phyloP scores from a whole-genome alignment of 2,113 vertebrate species.

The Rhinolophus sinicus region DNA sequence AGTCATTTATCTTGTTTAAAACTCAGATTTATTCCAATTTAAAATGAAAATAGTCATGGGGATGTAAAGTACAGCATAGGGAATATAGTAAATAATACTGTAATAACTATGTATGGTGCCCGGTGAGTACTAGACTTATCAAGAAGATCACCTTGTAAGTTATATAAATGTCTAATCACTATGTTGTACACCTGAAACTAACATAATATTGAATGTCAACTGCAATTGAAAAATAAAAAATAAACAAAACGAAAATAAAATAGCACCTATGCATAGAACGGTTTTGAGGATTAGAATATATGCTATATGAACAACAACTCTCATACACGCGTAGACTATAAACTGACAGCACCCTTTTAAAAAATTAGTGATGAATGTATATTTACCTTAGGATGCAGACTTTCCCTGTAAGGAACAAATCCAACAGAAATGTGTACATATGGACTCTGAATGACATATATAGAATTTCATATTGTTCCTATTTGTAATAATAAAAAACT shows the following conservation, averaged over 20 bases:
- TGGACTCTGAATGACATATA: neutral
- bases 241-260: neutral
- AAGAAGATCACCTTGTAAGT: too few species aligned
- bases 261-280: neutral
- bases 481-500: neutral
- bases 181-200: too few species aligned
- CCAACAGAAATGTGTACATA: neutral
- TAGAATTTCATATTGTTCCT: neutral
- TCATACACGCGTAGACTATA: rapidly evolving
- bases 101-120: too few species aligned
- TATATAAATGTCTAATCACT: too few species aligned
- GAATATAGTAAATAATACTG: too few species aligned
- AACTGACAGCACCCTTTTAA: neutral
- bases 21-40: neutral
- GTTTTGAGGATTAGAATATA: neutral
- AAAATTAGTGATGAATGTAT: neutral
- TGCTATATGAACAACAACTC: neutral
- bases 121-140: too few species aligned
- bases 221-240: too few species aligned
- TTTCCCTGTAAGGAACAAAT: neutral
- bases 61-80: too few species aligned
- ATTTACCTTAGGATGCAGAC: rapidly evolving
- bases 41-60: neutral
- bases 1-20: neutral
- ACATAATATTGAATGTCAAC: too few species aligned